Conservation (phyloP, 2,113 vertebrate species). For the Bufo bufo region DNA sequence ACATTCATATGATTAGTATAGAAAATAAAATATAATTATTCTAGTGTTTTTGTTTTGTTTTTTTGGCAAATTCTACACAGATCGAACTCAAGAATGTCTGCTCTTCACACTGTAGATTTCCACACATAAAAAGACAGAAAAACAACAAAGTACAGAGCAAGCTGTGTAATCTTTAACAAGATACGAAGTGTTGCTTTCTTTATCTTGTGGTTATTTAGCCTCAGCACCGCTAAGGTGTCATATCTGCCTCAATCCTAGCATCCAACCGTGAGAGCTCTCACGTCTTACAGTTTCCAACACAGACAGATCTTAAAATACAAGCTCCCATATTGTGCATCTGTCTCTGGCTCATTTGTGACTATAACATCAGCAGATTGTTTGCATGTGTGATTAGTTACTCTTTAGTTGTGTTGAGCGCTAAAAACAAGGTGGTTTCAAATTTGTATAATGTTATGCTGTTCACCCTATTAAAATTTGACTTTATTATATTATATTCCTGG, state of each 20-base stretch:
- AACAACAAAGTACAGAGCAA: conserved; percentile 17
- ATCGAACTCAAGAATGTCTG: background rate
- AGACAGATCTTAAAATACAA: conserved; percentile 1
- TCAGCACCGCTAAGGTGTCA: conserved; percentile 22
- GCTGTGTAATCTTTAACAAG: conserved; percentile 32
- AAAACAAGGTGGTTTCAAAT: background rate
- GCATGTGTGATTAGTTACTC: conserved; percentile 31
- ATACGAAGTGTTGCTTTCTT: conserved; percentile 36
- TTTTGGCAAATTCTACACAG: background rate
- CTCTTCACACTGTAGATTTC: conserved; percentile 15
- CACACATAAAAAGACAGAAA: background rate
- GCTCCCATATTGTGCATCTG: conserved; percentile 30
- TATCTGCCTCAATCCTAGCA: conserved; percentile 31
- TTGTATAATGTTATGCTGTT: conserved; percentile 32
- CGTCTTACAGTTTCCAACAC: conserved; percentile 31
- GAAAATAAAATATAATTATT: background rate
- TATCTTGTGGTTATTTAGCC: conserved; percentile 25
- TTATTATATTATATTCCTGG: background rate
- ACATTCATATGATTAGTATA: background rate
- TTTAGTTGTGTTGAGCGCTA: background rate
- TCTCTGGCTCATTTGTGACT: conserved; percentile 9
- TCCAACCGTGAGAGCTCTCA: conserved; percentile 36
- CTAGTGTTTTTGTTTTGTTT: background rate
- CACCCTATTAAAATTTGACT: background rate
- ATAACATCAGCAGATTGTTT: conserved; percentile 25